These are phyloP conservation scores for Pollimyrus isidori DNA, from an alignment of 2,113 vertebrate genomes.

Conservation along the genomic window DNA sequence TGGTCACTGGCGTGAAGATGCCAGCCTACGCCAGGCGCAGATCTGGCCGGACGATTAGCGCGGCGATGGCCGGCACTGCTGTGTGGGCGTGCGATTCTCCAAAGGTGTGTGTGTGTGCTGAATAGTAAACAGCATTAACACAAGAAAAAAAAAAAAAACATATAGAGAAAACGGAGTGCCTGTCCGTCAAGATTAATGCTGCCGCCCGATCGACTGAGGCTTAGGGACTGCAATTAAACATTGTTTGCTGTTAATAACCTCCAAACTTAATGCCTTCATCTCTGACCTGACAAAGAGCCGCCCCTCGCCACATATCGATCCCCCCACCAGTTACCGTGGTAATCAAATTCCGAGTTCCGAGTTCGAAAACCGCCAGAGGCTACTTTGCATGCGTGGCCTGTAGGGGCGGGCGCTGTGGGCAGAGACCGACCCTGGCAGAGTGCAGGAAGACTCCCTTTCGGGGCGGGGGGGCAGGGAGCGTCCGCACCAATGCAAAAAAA, in stretches of 20 bases:
- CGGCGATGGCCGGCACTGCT: neutral
- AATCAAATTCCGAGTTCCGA: conserved; percentile 12
- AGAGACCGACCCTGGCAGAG: neutral
- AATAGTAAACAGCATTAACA: neutral
- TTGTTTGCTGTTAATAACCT: conserved; percentile 18
- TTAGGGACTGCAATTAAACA: neutral
- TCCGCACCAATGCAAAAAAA: neutral
- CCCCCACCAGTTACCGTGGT: neutral
- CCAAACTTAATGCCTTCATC: conserved; percentile 10
- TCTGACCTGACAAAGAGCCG: neutral
- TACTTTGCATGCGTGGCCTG: neutral
- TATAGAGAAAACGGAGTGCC: neutral
- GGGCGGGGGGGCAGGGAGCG: neutral
- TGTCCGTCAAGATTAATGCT: neutral
- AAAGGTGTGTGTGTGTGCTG: neutral
- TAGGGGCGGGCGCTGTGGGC: neutral
- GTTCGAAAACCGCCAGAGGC: neutral
- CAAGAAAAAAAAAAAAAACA: neutral
- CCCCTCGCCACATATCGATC: neutral
- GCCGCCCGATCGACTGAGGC: neutral
- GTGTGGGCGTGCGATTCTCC: neutral
- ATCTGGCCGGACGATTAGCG: neutral
- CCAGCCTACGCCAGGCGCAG: neutral
- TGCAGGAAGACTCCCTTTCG: neutral
- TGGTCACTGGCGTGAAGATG: neutral